A percentile compares a stretch with the other conserved stretches of the same genome.
Conservation (phyloP, 2,113 vertebrate genomes). For the Cavia porcellus region DNA sequence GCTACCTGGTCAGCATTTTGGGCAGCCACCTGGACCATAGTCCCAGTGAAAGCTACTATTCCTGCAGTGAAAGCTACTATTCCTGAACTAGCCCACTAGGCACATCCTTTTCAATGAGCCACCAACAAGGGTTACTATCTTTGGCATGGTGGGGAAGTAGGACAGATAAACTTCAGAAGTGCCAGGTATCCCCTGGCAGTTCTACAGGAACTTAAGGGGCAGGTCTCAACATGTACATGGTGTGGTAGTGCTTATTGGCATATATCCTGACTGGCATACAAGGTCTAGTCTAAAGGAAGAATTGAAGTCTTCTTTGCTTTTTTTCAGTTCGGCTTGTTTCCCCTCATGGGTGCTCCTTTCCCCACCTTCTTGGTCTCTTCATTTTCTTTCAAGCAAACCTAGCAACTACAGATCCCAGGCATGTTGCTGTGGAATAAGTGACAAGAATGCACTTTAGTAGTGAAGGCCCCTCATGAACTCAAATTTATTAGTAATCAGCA, state of each 20-base stretch:
- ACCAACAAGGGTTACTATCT: background rate
- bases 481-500: constrained; percentile 81
- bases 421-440: constrained; percentile 65
- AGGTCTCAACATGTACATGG: background rate
- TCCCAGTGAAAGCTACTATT: background rate
- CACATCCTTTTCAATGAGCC: constrained; percentile 10
- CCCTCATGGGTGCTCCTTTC: background rate
- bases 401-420: constrained; percentile 20
- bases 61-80: too few species aligned
- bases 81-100: background rate
- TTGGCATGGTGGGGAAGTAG: background rate
- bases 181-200: background rate
- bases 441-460: constrained; percentile 66
- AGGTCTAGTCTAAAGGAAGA: background rate
- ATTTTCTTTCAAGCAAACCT: constrained; percentile 49
- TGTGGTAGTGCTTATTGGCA: background rate
- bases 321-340: constrained; percentile 33
- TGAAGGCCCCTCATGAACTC: constrained; percentile 65
- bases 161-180: constrained; percentile 46
- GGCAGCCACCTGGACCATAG: background rate
- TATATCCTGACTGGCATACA: background rate
- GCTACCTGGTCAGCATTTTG: background rate
- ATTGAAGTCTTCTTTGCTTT: background rate
- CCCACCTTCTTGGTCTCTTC: background rate
- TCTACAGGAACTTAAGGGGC: background rate